Conservation (phyloP, 2,113 vertebrate species). For the Meles meles region DNA sequence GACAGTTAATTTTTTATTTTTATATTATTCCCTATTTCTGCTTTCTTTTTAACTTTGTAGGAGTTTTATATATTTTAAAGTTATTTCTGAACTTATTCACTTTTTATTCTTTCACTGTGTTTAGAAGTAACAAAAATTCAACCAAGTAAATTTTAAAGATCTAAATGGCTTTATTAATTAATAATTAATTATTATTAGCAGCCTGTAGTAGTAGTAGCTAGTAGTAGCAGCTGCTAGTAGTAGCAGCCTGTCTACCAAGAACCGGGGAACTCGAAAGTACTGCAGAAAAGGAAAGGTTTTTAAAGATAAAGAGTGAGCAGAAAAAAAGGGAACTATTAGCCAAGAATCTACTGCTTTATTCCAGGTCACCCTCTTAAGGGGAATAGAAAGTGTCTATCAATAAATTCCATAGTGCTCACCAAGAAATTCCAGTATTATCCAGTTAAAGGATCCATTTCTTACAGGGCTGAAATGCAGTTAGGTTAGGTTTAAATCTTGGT, state of each 20-base stretch:
- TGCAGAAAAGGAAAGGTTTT: not conserved
- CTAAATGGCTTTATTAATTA: not conserved
- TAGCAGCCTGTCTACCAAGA: not conserved
- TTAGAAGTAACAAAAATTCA: not conserved
- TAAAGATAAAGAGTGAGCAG: not conserved
- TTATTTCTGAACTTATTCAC: not conserved
- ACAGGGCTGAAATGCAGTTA: not conserved
- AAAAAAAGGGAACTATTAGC: not conserved
- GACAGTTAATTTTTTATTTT: not conserved
- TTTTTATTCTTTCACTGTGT: not conserved
- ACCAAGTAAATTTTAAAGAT: not conserved
- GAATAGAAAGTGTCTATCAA: not conserved
- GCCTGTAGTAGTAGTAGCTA: too few species aligned
- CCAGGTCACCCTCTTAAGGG: not conserved
- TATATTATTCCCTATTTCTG: not conserved
- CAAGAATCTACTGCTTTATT: not conserved
- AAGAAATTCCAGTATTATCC: not conserved
- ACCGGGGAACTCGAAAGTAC: not conserved
- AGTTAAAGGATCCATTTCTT: not conserved
- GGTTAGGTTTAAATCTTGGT: not conserved
- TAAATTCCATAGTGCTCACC: not conserved
- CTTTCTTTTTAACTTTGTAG: not conserved
- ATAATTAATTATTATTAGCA: too few species aligned
- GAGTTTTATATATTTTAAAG: not conserved
- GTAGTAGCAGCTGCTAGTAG: too few species aligned